phyloP scores from a whole-genome alignment of 2,888 invertebrate species.

The Tenthredo livida region DNA sequence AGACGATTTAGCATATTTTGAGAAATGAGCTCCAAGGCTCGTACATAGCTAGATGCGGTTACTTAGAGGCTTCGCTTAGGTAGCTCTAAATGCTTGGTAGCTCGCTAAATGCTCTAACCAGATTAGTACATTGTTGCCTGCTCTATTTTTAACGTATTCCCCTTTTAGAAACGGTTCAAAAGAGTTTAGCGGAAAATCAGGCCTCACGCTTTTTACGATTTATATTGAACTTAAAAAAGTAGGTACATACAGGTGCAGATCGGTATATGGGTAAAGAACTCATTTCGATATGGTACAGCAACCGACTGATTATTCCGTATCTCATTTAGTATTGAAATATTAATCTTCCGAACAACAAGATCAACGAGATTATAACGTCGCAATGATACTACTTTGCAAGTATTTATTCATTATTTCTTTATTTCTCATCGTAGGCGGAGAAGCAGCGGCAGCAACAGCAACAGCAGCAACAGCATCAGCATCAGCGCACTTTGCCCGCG shows the following conservation, averaged over 20 bases:
- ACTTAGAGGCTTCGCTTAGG: slow-evolving; percentile 38
- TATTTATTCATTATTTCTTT: neutral
- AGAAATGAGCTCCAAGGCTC: slow-evolving; percentile 66
- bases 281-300: neutral
- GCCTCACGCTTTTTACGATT: neutral
- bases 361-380: neutral
- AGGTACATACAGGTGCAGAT: too few relatives aligned
- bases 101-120: slow-evolving; percentile 78
- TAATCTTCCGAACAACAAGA: neutral
- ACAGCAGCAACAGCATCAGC: neutral
- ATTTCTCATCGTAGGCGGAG: neutral
- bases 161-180: slow-evolving; percentile 46
- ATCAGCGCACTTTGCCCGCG: slow-evolving; percentile 53
- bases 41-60: slow-evolving; percentile 44
- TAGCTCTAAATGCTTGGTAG: slow-evolving; percentile 77
- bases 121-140: slow-evolving; percentile 78
- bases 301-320: neutral
- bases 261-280: neutral
- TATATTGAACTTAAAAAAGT: neutral
- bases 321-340: neutral
- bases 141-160: slow-evolving; percentile 76
- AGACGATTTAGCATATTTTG: slow-evolving; percentile 75
- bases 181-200: slow-evolving; percentile 49
- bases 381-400: neutral
- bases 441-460: neutral